These are phyloP conservation scores for Chrysina gloriosa DNA, from an alignment of 2,888 invertebrate genomes.

Conservation along the genomic window DNA sequence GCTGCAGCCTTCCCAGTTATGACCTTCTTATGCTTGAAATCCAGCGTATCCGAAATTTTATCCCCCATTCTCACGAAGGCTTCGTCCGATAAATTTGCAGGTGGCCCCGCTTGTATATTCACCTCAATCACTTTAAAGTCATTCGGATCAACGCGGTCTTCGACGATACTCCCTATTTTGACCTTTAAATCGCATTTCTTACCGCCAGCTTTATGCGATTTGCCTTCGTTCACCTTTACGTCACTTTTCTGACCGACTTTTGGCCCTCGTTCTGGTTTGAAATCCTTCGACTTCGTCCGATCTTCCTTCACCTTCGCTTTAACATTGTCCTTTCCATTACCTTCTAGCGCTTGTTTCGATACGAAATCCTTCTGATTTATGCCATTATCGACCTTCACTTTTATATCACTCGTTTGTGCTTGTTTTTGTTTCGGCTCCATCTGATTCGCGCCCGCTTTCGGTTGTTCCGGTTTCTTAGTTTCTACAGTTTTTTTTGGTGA, in stretches of 20 bases:
- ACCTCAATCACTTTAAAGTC: conserved; percentile 59
- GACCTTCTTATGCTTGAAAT: conserved; percentile 57
- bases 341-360: no score
- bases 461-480: no score
- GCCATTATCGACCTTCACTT: no score
- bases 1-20: conserved; percentile 55
- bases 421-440: background rate
- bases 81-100: conserved; percentile 60
- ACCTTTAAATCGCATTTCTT: conserved; percentile 35
- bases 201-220: background rate
- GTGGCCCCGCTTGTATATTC: conserved; percentile 57
- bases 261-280: background rate
- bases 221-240: background rate
- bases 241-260: background rate
- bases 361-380: no score
- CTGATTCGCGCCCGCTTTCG: no score
- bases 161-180: conserved; percentile 55
- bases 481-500: no score
- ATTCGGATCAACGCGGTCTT: conserved; percentile 57
- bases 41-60: conserved; percentile 59
- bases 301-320: background rate
- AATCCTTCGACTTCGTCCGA: background rate
- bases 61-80: conserved; percentile 64
- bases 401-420: background rate
- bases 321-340: no score